These are phyloP conservation scores for Stichodactyla mertensii DNA, from an alignment of 64 coral and sea anemone species.

Conservation along the genomic window DNA sequence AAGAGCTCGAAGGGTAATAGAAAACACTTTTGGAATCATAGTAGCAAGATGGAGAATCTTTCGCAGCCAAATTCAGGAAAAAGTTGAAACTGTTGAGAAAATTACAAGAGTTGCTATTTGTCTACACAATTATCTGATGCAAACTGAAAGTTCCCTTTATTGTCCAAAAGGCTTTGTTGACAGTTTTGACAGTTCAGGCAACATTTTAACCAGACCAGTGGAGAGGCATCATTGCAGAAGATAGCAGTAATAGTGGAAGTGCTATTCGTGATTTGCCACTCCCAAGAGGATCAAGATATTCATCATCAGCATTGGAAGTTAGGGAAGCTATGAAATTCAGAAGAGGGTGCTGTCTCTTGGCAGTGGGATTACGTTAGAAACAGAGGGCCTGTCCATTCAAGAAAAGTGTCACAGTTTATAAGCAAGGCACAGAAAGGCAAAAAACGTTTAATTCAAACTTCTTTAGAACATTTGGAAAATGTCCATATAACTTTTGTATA, in stretches of 20 bases:
- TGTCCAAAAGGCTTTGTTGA: slow-evolving; percentile 54
- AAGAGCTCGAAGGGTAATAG: slow-evolving; percentile 17
- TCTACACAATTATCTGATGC: slow-evolving; percentile 37
- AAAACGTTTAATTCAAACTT: no score
- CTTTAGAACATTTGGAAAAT: no score
- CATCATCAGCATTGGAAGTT: slow-evolving; percentile 36
- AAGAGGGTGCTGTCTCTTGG: slow-evolving; percentile 55
- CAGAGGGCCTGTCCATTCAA: slow-evolving; percentile 1
- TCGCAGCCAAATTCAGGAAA: slow-evolving; percentile 1
- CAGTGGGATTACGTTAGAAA: slow-evolving; percentile 56
- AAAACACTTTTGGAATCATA: slow-evolving; percentile 31
- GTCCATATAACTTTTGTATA: no score
- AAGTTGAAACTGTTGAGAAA: slow-evolving; percentile 30
- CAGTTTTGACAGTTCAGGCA: not conserved
- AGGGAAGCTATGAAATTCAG: slow-evolving; percentile 39
- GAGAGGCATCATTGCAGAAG: not conserved
- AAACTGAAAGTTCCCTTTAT: slow-evolving; percentile 29
- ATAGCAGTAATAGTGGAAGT: not conserved
- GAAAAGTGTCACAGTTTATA: no score
- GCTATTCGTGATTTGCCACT: not conserved
- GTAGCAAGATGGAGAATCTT: slow-evolving; percentile 37
- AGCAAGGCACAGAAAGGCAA: no score
- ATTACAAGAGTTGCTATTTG: slow-evolving; percentile 31
- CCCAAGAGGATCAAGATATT: slow-evolving; percentile 44
- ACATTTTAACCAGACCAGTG: not conserved